Evolutionary conservation across 2,797 vertebrate species (phyloP), one percentile per base, ranked within the genome.

Genomic region (Spheniscus humboldti): DNA sequence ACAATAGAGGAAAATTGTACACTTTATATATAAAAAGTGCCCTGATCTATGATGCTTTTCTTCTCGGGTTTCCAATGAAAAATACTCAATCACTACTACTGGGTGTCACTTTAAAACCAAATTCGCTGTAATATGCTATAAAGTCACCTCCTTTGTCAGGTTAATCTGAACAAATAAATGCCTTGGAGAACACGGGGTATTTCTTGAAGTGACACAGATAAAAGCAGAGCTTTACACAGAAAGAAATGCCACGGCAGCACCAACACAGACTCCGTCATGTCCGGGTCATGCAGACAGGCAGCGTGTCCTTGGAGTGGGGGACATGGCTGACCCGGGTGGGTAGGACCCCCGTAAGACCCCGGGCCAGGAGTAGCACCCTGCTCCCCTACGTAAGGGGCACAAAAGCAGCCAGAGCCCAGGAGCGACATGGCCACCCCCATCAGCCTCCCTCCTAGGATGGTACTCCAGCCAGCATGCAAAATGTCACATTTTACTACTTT

Each of bases 281-380:
- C 25, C 28, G 55, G 25, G 13, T 68, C 31, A 2, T 9, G 24
- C 56, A 63, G n/a, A 11, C 24, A 22, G 76, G 16, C 66, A 43
- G 13, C 2, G 1, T 11, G 33, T 31, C 66, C 62, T 7, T 3
- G 5, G 43, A 33, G 30, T 3, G 0, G 10, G 39, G 41, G 6
- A 24, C 17, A 17, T 0, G 1, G n/a, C 53, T 43, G 22, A 11
- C 7, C 4, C 0, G 2, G 11, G 11, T 28, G 30, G 31, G 30
- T 6, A 28, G 30, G n/a, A 52, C 17, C 8, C 14, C 25, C 3
- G 1, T 6, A 11, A 20, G 19, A 56, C 17, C 12, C n/a, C 10
- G 1, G 4, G 33, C 3, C 27, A 33, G 17, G 23, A 37, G 23
- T 7, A 84, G 43, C 20, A 14, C 33, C 8, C 12, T 47, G 33